Conservation (phyloP, 2,797 vertebrate genomes). For the Spatula clypeata region DNA sequence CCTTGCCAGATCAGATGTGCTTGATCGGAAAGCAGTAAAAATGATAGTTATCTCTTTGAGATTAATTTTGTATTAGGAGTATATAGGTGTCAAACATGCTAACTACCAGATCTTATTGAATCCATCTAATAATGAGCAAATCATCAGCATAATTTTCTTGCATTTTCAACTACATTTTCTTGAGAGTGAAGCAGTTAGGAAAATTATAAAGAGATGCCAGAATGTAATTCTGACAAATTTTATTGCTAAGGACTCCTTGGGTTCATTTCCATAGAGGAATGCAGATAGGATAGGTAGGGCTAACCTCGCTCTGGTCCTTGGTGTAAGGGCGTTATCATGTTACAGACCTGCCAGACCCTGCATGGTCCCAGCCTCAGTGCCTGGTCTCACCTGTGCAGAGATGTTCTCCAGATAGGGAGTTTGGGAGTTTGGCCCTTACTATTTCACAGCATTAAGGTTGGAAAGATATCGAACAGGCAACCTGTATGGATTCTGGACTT, state of each 20-base stretch:
- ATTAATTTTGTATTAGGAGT: slow-evolving; percentile 34
- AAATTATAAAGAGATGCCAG: slow-evolving; percentile 46
- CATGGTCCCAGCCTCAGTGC: neutral
- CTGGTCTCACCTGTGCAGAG: neutral
- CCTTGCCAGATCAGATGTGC: neutral
- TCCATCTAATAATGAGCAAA: slow-evolving; percentile 52
- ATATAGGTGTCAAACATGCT: slow-evolving; percentile 27
- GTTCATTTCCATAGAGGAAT: neutral
- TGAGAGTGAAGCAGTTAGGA: slow-evolving; percentile 46
- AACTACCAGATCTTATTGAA: slow-evolving; percentile 60
- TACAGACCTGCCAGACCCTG: neutral
- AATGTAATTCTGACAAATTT: slow-evolving; percentile 19
- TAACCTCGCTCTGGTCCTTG: neutral
- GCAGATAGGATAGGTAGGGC: neutral
- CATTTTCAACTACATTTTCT: slow-evolving; percentile 47
- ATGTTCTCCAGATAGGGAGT: neutral
- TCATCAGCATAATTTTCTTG: slow-evolving; percentile 52
- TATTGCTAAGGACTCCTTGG: neutral
- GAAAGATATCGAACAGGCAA: neutral
- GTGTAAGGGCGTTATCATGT: neutral
- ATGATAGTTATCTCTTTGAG: slow-evolving; percentile 1
- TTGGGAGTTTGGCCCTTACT: neutral
- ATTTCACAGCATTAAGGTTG: neutral
- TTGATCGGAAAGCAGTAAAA: slow-evolving; percentile 5
- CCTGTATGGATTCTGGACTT: neutral